Conservation (phyloP, 2,113 vertebrate species). For the Mixornis gularis region DNA sequence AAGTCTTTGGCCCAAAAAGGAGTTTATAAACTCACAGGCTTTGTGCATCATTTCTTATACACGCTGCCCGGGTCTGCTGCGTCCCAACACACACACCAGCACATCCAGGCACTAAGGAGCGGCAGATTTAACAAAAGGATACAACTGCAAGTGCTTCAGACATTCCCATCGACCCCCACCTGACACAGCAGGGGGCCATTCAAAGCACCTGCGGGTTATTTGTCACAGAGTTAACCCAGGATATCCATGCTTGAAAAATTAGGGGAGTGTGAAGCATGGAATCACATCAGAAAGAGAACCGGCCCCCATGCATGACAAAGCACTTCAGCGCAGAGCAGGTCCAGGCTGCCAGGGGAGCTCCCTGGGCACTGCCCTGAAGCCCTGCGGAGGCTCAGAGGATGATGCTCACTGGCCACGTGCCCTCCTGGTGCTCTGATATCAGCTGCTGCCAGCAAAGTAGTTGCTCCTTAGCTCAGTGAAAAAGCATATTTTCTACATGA, state of each 20-base stretch:
- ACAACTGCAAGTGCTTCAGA: background rate
- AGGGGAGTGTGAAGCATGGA: background rate
- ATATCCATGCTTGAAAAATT: background rate
- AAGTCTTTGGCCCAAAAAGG: slow-evolving; percentile 3
- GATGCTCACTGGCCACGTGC: background rate
- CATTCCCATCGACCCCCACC: background rate
- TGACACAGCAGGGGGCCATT: background rate
- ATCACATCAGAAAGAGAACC: background rate
- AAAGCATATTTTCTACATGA: background rate
- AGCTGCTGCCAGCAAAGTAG: background rate
- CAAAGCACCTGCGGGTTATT: slow-evolving; percentile 12
- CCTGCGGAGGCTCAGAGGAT: background rate
- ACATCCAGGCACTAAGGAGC: background rate
- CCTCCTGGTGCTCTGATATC: background rate
- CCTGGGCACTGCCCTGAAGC: background rate
- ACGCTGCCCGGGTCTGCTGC: background rate
- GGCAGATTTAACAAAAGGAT: background rate
- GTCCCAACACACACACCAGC: background rate
- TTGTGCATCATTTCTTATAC: slow-evolving; percentile 10
- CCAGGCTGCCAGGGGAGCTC: background rate
- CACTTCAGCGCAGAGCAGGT: background rate
- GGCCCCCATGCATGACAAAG: background rate
- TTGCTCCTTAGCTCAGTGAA: background rate
- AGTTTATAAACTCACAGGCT: slow-evolving; percentile 18
- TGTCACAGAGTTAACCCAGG: background rate